Evolutionary conservation across 2,888 invertebrate species (phyloP), one percentile per base, ranked within the genome.

Genomic region (Liopterus haemorrhoidalis): DNA sequence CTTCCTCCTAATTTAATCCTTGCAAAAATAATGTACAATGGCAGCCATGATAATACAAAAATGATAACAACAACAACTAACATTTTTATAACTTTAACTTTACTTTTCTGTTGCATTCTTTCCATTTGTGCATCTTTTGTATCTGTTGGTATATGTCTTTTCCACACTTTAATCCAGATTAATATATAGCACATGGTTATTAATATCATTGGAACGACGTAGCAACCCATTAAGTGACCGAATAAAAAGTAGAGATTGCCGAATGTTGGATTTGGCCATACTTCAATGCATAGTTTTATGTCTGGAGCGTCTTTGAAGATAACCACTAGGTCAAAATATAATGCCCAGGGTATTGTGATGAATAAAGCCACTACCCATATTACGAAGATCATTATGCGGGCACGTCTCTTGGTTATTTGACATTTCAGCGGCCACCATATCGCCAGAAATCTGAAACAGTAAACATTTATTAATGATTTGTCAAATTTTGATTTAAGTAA

Each of bases 1-100:
- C 79, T 78, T 33, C 84, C 83, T 32, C 86, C 85, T 14, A 91
- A 74, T 64, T 92, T 91, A 58, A 92, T 82, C 56, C 90, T 75
- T 0, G 92, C 84, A 63, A 90, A 88, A 61, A 93, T 89, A 16
- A 84, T 79, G 69, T 94, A 94, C 24, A 94, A 73, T 0, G 94
- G 94, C 61, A 92, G 73, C 94, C 94, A 94, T 22, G 92, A 92
- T 2, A 92, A 71, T 1, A 92, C 90, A 66, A 94, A 94, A n/a
- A 92, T 71, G 43, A 94, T 85, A 14, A 94, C 91, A 22, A 94
- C 93, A 12, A 85, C 89, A 1, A 92, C 84, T 48, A 94, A 72
- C 94, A 94, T 94, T 71, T 93, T 93, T 15, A 93, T 85, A 30
- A 92, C 93, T 68, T 92, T 92, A 25, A 92, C 87, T 72, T 93